Evolutionary conservation across 2,113 vertebrate genomes (phyloP), one percentile per base, ranked within the genome.

Genomic region (Mesocricetus auratus): DNA sequence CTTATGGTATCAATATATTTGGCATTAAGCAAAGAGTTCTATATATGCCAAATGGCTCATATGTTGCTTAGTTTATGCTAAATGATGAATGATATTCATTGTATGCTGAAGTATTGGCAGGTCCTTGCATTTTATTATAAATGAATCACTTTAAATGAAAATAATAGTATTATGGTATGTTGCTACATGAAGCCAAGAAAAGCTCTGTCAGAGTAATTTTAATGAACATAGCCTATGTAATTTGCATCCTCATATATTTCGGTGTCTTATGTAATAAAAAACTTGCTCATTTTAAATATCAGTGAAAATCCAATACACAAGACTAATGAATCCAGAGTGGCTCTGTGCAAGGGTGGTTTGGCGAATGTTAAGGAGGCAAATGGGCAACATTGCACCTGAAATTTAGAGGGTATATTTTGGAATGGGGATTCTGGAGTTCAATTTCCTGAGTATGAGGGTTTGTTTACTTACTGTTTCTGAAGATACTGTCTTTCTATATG

Each of bases 101-200:
- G 29, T 42, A 79, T 68, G 39, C 11, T 4, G 7, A 69, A 24
- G 1, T 39, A 81, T 53, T 83, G 47, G 5, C 3, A 86, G 79
- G 86, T 91, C 26, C 92, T 95, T 66, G 3, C 22, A 56, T 91
- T 89, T 95, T 71, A 33, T 22, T 82, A 56, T 79, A 90, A 96
- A 94, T 92, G 17, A 50, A 82, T 68, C 0, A n/a, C 69, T 83
- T 91, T 53, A 0, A 97, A 93, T 94, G 5, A 81, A 91, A 83
- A 77, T 92, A 78, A 66, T 66, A 86, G 26, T 69, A 96, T 90
- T 73, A 60, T 86, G 36, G 53, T 89, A 42, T 42, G 1, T 31
- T 89, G 16, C 29, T 69, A 68, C 29, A 64, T 78, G 39, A 93
- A 96, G 39, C 33, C 66, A 89, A 93, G 39, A 26, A 78, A 60